Evolutionary conservation across 2,113 vertebrate genomes (phyloP), one percentile per base, ranked within the genome.

Genomic region (Campylorhamphus procurvoides): DNA sequence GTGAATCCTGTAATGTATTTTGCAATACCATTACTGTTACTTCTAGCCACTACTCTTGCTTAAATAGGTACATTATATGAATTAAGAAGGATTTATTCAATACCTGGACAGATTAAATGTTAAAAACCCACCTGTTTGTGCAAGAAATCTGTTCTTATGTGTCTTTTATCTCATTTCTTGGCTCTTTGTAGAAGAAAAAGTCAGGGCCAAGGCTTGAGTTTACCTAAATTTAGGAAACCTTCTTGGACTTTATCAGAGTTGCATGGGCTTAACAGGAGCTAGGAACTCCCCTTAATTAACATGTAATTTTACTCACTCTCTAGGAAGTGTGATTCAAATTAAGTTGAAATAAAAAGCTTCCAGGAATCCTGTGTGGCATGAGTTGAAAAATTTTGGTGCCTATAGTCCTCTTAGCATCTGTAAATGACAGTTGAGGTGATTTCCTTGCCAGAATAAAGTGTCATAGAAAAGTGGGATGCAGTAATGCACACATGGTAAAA

Each of bases 241-340:
- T 4, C 5, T 90, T 84, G 81, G 39, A 71, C 42, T 79, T 82
- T 81, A 47, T 66, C 3, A 3, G 52, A 77, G 52, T 73, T 80
- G 3, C 42, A 56, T 44, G 15, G 40, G 7, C 33, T 88, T 91
- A 63, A 31, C 14, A 80, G 22, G 31, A 81, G 31, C 12, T 14
- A 15, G 60, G 35, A 90, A 9, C 8, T 7, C 6, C 16, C 12
- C 35, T 71, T 78, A 89, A 72, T 89, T 68, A 84, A 19, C 31
- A 22, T 33, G 12, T 18, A 52, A 87, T 94, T 93, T 89, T 92
- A 49, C n/a, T 88, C 14, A n/a, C 50, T 78, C 3, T 81, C 56
- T 84, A 78, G 44, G 52, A 95, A 93, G 71, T 47, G 18, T 89
- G 47, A 77, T 94, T 93, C 29, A 92, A 87, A 90, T 81, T 35